Evolutionary conservation across 1,140 invertebrate genomes (phyloP).

Genomic region (Drosophila lacertosa): DNA sequence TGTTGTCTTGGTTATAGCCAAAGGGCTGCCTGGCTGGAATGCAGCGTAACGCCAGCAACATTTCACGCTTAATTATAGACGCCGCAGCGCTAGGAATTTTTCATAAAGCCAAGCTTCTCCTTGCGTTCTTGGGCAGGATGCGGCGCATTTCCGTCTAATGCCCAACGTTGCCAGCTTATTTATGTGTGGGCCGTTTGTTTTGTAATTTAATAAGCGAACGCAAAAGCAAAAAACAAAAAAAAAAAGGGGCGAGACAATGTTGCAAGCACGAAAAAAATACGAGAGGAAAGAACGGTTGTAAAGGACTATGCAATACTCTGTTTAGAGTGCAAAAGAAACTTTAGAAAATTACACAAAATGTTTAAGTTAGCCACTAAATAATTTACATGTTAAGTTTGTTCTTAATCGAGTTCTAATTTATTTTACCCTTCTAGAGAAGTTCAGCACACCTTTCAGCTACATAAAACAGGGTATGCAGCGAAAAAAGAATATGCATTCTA

Average conservation of each 20-base stretch:
- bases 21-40: constrained; percentile 70
- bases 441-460: no score
- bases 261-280: constrained; percentile 27
- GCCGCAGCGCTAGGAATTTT: constrained; percentile 79
- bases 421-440: no score
- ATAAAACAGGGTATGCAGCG: no score
- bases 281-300: background rate
- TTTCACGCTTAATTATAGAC: constrained; percentile 83
- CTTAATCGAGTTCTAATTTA: no score
- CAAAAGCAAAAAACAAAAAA: no score
- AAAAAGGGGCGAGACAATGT: constrained; percentile 72
- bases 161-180: constrained; percentile 53
- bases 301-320: no score
- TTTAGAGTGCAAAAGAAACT: no score
- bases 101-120: constrained; percentile 46
- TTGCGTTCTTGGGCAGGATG: constrained; percentile 26
- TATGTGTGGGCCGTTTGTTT: constrained; percentile 80
- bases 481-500: constrained; percentile 34
- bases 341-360: no score
- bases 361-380: no score
- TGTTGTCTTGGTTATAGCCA: constrained; percentile 47
- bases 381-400: no score
- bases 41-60: constrained; percentile 82
- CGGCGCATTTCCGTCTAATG: constrained; percentile 72
- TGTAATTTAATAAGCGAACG: constrained; percentile 79